Conservation (phyloP, 2,888 invertebrate genomes). For the Rotaria magnacalcarata region DNA sequence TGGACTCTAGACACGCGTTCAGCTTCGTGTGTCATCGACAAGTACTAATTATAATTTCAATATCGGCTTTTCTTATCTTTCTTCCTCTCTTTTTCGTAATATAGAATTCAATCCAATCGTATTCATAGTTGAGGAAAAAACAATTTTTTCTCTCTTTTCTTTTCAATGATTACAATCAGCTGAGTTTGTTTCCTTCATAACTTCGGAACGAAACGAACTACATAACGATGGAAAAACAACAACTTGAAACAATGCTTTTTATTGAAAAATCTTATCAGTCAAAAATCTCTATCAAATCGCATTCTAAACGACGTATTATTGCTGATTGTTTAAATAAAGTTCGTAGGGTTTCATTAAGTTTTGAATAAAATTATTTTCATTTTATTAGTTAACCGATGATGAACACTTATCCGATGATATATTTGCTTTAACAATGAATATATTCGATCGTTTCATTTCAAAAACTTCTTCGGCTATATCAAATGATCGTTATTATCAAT, state of each 20-base stretch:
- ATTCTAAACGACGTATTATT: background rate
- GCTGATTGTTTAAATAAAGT: constrained; percentile 9
- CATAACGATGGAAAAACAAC: background rate
- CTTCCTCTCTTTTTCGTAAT: background rate
- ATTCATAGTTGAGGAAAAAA: background rate
- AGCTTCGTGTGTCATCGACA: constrained; percentile 28
- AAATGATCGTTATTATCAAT: background rate
- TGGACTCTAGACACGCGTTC: constrained; percentile 5
- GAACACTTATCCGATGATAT: background rate
- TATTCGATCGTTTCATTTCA: constrained; percentile 8
- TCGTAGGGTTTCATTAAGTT: background rate
- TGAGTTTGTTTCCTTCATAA: background rate
- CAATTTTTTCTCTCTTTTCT: background rate
- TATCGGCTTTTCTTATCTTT: constrained; percentile 27
- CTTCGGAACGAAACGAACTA: background rate
- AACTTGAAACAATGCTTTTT: background rate
- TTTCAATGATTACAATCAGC: background rate
- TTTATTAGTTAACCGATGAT: background rate
- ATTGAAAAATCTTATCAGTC: background rate
- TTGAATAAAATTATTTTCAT: background rate
- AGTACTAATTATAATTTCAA: constrained; percentile 14
- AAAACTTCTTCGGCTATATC: background rate
- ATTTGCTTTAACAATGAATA: constrained; percentile 26
- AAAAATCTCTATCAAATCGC: background rate
- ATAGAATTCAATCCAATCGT: background rate